These are phyloP conservation scores for Achlya flavicornis DNA, from an alignment of 2,888 invertebrate genomes.

Conservation along the genomic window DNA sequence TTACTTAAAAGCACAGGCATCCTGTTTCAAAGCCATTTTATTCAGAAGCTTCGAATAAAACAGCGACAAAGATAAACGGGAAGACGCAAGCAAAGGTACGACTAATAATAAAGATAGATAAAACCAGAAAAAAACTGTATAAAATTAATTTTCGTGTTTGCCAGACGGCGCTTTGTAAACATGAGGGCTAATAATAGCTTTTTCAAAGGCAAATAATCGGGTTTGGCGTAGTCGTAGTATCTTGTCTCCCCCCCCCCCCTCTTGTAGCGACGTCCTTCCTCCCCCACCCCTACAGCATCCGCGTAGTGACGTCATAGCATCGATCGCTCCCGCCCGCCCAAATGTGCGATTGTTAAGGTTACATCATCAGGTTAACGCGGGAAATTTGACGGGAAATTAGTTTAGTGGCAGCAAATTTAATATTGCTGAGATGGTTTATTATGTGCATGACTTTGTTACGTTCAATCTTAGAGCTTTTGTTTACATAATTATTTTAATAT, in stretches of 20 bases:
- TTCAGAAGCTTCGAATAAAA: not conserved
- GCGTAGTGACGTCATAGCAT: conserved; percentile 74
- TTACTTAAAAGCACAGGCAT: conserved; percentile 9
- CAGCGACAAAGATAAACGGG: conserved; percentile 9
- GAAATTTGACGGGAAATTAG: conserved; percentile 30
- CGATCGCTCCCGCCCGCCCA: conserved; percentile 67
- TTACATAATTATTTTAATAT: not conserved
- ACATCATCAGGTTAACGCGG: conserved; percentile 29
- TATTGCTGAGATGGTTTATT: not conserved
- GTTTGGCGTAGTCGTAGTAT: conserved; percentile 49
- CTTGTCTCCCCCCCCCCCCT: conserved; percentile 32
- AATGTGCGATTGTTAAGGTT: conserved; percentile 57
- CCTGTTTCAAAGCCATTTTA: not conserved
- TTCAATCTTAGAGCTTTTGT: not conserved
- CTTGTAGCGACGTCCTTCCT: conserved; percentile 27
- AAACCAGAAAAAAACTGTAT: conserved; percentile 25
- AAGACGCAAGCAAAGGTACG: not conserved
- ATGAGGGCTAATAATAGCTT: conserved; percentile 58
- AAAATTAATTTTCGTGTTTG: conserved; percentile 37
- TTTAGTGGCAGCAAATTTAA: conserved; percentile 11
- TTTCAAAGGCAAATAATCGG: conserved; percentile 58
- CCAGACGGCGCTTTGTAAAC: conserved; percentile 40
- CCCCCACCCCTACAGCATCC: conserved; percentile 58
- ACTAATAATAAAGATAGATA: not conserved
- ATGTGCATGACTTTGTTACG: not conserved